These are phyloP conservation scores for Alfaro cultratus DNA, from an alignment of 2,797 vertebrate species.

Conservation along the genomic window DNA sequence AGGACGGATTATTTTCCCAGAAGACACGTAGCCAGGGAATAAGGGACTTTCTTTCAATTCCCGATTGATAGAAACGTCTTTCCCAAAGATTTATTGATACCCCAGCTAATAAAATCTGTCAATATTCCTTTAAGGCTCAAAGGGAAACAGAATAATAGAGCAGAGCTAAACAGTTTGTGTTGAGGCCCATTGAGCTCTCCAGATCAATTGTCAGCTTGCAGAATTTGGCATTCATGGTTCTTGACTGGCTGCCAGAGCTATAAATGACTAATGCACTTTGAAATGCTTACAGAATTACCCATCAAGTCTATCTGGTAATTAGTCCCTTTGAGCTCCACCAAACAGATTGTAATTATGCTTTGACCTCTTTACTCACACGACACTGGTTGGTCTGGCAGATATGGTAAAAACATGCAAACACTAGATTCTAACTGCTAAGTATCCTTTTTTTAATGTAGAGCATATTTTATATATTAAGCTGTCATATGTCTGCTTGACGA, in stretches of 20 bases:
- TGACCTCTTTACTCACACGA: conserved; percentile 3
- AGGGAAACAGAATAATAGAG: conserved; percentile 6
- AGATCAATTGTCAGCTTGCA: not conserved
- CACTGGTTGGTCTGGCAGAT: not conserved
- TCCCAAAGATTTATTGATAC: conserved; percentile 16
- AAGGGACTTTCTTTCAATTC: not conserved
- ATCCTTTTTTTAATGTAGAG: not conserved
- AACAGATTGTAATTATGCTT: conserved; percentile 10
- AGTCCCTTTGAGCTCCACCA: conserved; percentile 11
- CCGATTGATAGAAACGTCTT: conserved; percentile 35
- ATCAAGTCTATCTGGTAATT: conserved; percentile 6
- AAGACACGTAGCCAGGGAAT: not conserved
- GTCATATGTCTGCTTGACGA: conserved; percentile 6
- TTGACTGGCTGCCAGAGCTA: not conserved
- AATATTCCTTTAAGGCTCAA: conserved; percentile 20
- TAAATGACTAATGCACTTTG: conserved; percentile 13
- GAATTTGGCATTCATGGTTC: not conserved
- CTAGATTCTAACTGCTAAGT: not conserved
- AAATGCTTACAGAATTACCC: conserved; percentile 16
- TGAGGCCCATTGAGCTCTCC: not conserved
- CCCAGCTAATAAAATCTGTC: conserved; percentile 34
- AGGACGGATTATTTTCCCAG: conserved; percentile 13
- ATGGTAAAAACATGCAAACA: not conserved
- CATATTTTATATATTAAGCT: not conserved
- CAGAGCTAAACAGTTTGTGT: conserved; percentile 3